Evolutionary conservation across 2,113 vertebrate species (phyloP).

Genomic region (Colinus virginianus): DNA sequence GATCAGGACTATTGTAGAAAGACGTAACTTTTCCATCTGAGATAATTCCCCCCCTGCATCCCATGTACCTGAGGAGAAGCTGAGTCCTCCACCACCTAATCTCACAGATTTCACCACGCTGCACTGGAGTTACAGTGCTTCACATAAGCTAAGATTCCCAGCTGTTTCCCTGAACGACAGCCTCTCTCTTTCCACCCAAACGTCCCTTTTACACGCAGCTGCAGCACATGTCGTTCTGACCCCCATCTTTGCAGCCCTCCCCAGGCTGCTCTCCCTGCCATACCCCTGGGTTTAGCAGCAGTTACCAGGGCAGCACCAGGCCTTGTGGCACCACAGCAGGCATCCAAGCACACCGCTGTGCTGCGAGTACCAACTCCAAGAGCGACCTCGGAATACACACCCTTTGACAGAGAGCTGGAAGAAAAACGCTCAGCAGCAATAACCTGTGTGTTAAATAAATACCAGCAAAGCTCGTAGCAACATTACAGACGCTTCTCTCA

Average conservation of each 20-base stretch:
- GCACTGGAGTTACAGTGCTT: background rate
- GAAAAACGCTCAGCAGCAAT: conserved; percentile 68
- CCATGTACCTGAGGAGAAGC: background rate
- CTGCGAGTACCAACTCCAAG: conserved; percentile 9
- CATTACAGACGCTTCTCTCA: conserved; percentile 77
- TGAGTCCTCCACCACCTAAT: background rate
- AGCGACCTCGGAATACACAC: conserved; percentile 5
- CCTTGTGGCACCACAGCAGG: background rate
- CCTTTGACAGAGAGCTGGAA: conserved; percentile 14
- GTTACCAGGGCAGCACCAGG: background rate
- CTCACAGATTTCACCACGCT: background rate
- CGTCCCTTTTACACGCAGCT: background rate
- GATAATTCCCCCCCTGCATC: background rate
- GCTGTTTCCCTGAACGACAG: background rate
- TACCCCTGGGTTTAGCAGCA: too few relatives aligned
- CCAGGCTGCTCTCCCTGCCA: background rate
- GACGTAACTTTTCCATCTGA: rapidly evolving
- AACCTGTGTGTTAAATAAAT: conserved; percentile 76
- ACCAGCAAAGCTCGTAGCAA: conserved; percentile 76
- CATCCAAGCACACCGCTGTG: background rate
- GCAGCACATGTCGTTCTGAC: background rate
- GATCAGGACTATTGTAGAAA: background rate
- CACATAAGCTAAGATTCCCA: background rate
- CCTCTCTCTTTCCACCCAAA: background rate
- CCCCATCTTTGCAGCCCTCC: background rate